Evolutionary conservation across 2,888 invertebrate genomes (phyloP), one percentile per base, ranked within the genome.

Genomic region (Ochropacha duplaris): DNA sequence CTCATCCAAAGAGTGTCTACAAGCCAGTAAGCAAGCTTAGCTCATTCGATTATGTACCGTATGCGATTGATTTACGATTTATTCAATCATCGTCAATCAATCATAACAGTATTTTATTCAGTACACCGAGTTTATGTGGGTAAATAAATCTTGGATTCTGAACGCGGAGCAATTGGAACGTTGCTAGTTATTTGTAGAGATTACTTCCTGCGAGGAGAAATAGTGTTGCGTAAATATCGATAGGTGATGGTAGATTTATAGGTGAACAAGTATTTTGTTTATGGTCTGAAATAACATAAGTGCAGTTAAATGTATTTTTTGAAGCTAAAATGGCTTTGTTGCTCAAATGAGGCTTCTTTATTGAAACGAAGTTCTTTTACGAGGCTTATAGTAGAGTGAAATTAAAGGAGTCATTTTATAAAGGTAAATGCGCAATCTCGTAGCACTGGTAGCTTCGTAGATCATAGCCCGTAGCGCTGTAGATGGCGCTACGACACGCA

Each of bases 11-110:
- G n/a, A 36, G 36, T n/a, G 36, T n/a, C n/a, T 5, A 19, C 9
- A 19, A 44, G 44, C 44, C 16, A 4, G 39, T 44, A 44, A 44
- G 16, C n/a, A 44, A 44, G 39, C 8, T 44, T 19, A 44, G 39
- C 9, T 16, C 44, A 44, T 44, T 9, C 44, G 44, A 44, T 44
- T 44, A 44, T 19, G 14, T n/a, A 44, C 44, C 44, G 9, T 44
- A 44, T 44, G 44, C 44, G 44, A 19, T 6, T 44, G 44, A 44
- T 44, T 44, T 44, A 44, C 44, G 44, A 44, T 44, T 44, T 19
- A 44, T 44, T 44, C 44, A 44, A 44, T 44, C 44, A 44, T 44
- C 44, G 19, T 44, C 44, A 44, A 44, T 44, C 44, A 44, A 44
- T 39, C 39, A 39, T 16, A 39, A 16, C 39, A 39, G 39, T 44